These are phyloP conservation scores for Coenonympha arcania DNA, from an alignment of 2,888 invertebrate genomes.

Conservation along the genomic window DNA sequence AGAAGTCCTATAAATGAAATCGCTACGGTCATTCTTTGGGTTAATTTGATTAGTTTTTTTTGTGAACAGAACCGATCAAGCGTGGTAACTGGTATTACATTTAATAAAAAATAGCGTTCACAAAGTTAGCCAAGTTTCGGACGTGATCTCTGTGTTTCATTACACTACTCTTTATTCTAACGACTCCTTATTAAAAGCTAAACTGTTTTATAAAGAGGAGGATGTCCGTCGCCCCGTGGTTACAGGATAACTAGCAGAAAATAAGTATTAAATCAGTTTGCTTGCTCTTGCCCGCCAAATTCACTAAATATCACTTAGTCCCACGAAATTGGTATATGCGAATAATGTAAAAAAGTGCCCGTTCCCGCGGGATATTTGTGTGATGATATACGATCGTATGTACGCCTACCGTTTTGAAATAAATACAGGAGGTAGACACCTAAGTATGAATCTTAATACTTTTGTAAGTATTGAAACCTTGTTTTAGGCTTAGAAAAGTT, in stretches of 20 bases:
- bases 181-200: constrained; percentile 60
- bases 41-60: constrained; percentile 5
- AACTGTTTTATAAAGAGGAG: constrained; percentile 44
- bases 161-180: constrained; percentile 51
- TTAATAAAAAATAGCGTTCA: background rate
- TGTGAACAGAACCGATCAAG: background rate
- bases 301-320: constrained; percentile 54
- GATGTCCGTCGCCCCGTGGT: constrained; percentile 52
- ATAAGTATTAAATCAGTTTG: constrained; percentile 55
- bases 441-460: too few relatives aligned
- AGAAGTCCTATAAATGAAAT: background rate
- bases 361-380: constrained; percentile 14
- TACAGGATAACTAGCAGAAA: constrained; percentile 69
- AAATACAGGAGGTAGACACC: background rate
- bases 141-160: constrained; percentile 10
- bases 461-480: too few relatives aligned
- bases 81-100: background rate
- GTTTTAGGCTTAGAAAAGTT: too few relatives aligned
- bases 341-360: constrained; percentile 12
- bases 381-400: constrained; percentile 11
- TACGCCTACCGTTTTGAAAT: background rate
- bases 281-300: constrained; percentile 30
- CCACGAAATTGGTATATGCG: constrained; percentile 43
- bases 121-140: background rate
- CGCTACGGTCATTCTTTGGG: background rate